Conservation (phyloP, 2,888 invertebrate species). For the Crocallis elinguaria region DNA sequence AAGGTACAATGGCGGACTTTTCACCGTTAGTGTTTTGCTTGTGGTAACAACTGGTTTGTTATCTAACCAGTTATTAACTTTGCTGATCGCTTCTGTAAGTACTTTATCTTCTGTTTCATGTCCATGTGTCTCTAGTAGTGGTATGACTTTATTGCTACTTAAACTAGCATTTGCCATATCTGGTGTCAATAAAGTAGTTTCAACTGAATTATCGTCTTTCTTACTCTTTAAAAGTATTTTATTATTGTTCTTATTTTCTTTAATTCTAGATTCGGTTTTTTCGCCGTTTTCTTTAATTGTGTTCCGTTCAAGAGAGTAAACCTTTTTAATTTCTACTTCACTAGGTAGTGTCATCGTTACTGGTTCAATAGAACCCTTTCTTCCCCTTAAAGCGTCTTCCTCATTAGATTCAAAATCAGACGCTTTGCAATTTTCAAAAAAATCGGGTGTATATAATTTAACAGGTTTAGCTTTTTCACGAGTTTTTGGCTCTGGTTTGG, state of each 20-base stretch:
- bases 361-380: neutral
- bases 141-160: neutral
- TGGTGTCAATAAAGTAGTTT: neutral
- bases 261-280: neutral
- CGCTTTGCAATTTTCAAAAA: conserved; percentile 40
- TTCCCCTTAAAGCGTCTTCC: neutral
- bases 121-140: neutral
- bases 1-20: conserved; percentile 24
- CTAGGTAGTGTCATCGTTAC: neutral
- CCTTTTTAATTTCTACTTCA: neutral
- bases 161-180: neutral
- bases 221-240: neutral
- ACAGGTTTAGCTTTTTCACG: conserved; percentile 32
- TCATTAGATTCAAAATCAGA: neutral
- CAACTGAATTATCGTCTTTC: neutral
- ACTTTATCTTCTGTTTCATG: neutral
- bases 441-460: conserved; percentile 57
- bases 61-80: conserved; percentile 53
- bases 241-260: neutral
- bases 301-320: neutral
- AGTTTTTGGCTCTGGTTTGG: conserved; percentile 28
- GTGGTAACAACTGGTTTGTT: conserved; percentile 26
- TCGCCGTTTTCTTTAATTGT: neutral
- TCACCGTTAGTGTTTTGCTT: conserved; percentile 17
- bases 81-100: neutral